phyloP scores from a whole-genome alignment of 2,113 vertebrate genomes.

The Pantherophis guttatus region DNA sequence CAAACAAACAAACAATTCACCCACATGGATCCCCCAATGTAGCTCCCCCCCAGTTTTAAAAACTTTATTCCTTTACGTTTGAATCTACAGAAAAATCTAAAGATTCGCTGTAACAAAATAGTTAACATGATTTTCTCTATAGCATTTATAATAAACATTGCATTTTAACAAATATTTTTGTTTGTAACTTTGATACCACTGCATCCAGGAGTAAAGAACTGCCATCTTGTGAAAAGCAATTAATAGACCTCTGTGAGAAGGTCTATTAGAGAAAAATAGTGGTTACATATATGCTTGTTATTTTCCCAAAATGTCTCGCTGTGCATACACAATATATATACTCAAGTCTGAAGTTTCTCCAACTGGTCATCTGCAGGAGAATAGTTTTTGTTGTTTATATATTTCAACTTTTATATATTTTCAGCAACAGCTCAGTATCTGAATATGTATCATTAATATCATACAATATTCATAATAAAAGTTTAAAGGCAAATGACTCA shows the following conservation, averaged over 20 bases:
- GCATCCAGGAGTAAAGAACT: slow-evolving; percentile 1
- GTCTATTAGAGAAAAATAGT: slow-evolving; percentile 61
- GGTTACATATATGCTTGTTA: slow-evolving; percentile 69
- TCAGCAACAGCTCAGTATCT: slow-evolving; percentile 6
- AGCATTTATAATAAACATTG: slow-evolving; percentile 57
- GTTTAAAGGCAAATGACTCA: slow-evolving; percentile 2
- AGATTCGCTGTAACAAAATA: slow-evolving; percentile 53
- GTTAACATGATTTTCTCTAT: slow-evolving; percentile 56
- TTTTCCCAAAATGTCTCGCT: slow-evolving; percentile 62
- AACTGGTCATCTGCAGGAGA: slow-evolving; percentile 15
- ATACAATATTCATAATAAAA: not conserved
- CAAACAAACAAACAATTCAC: not conserved
- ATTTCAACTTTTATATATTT: not conserved
- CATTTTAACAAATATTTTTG: slow-evolving; percentile 47
- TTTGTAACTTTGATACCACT: slow-evolving; percentile 34
- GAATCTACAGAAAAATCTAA: slow-evolving; percentile 40
- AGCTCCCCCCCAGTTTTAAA: not conserved
- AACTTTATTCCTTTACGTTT: not conserved
- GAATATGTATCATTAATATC: slow-evolving; percentile 18
- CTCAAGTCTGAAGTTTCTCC: slow-evolving; percentile 34
- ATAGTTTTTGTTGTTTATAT: not conserved
- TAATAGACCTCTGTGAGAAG: slow-evolving; percentile 56
- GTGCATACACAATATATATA: slow-evolving; percentile 27
- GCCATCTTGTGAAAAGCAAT: slow-evolving; percentile 33
- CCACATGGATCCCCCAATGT: not conserved